These are phyloP conservation scores for human DNA, from an alignment of 2,113 vertebrate species.

Conservation along the genomic window DNA sequence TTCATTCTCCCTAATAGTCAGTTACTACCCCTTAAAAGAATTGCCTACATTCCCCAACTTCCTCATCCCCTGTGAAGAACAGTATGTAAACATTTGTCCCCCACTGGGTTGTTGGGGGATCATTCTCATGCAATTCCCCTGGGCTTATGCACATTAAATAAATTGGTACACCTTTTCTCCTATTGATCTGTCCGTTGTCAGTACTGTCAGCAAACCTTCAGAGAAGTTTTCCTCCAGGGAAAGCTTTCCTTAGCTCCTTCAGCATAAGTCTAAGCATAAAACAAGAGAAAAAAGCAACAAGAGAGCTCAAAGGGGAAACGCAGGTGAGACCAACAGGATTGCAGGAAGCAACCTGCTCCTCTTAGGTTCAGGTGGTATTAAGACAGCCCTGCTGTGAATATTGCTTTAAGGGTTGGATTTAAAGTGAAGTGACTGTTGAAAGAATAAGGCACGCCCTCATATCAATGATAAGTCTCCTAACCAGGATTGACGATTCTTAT, in stretches of 20 bases:
- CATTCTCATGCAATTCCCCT: not conserved
- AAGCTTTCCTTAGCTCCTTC: not conserved
- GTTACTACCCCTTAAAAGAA: not conserved
- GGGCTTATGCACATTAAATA: not conserved
- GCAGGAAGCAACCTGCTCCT: not conserved
- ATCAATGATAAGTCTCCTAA: not conserved
- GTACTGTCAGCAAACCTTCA: not conserved
- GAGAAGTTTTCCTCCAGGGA: not conserved
- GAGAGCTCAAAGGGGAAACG: not conserved
- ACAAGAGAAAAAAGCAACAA: not conserved
- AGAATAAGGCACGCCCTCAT: not conserved
- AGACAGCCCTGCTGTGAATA: not conserved
- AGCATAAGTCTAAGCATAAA: not conserved
- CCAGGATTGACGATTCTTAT: not conserved
- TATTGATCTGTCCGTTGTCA: not conserved
- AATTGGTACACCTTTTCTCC: not conserved
- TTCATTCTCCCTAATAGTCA: not conserved
- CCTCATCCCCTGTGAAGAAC: not conserved
- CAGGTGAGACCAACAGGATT: not conserved
- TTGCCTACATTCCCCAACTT: not conserved
- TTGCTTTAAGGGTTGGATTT: not conserved
- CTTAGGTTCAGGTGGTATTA: not conserved
- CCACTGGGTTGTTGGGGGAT: not conserved
- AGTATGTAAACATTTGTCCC: not conserved
- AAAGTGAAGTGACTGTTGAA: not conserved